A percentile compares a stretch with the other conserved stretches of the same genome.
These are phyloP conservation scores for Lordiphosa andalusiaca DNA, from an alignment of 2,888 invertebrate genomes.

Conservation along the genomic window DNA sequence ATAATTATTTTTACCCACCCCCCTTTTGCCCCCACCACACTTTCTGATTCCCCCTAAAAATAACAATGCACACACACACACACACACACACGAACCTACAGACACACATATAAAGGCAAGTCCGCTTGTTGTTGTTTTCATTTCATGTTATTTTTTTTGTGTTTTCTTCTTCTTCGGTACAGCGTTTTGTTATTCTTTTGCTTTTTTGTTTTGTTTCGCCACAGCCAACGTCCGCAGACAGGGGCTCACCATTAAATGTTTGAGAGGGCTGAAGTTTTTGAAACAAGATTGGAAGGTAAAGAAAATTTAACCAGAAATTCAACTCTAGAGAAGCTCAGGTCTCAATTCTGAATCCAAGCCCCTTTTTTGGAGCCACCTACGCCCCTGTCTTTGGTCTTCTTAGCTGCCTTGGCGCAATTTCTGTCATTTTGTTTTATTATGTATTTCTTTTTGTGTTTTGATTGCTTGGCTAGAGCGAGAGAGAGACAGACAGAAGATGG, in stretches of 20 bases:
- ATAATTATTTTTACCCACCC: constrained; percentile 11
- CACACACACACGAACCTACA: constrained; percentile 9
- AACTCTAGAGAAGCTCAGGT: too few species aligned
- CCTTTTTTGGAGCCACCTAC: too few species aligned
- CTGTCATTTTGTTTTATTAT: constrained; percentile 48
- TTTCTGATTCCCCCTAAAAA: constrained; percentile 16
- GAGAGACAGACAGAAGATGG: neutral
- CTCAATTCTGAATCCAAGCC: too few species aligned
- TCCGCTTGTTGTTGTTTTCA: constrained; percentile 41
- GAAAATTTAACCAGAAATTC: too few species aligned
- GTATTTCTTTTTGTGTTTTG: constrained; percentile 36
- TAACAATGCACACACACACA: constrained; percentile 23
- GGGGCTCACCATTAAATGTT: constrained; percentile 14
- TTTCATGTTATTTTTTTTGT: constrained; percentile 52
- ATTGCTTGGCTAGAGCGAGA: constrained; percentile 6
- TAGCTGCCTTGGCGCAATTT: constrained; percentile 52
- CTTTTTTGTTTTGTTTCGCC: constrained; percentile 50
- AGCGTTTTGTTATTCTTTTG: constrained; percentile 44
- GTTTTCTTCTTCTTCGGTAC: constrained; percentile 27
- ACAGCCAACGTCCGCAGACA: constrained; percentile 26
- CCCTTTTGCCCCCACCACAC: neutral
- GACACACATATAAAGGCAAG: constrained; percentile 16
- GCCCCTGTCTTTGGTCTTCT: constrained; percentile 17
- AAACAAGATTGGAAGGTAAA: too few species aligned
- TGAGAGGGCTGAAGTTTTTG: neutral